Base-by-base conservation (phyloP, 2,113 vertebrate genomes). In the Syngnathus floridae region DNA sequence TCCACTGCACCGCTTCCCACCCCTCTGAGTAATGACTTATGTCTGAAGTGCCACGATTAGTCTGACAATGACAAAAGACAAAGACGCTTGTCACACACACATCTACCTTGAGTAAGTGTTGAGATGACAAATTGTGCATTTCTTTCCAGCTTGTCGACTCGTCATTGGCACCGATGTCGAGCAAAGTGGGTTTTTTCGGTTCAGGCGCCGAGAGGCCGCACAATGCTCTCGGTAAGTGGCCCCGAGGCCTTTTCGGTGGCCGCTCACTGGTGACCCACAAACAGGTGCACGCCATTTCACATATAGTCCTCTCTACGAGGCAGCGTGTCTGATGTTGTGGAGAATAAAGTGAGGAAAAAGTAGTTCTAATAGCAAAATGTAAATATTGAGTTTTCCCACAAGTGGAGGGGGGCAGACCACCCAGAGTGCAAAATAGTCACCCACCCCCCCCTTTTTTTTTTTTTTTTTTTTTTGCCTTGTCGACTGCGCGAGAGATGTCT, bases 321-420 rank as follows among this genome's bases (percentile, higher is more conserved):
- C 84, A 80, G 77, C 82, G 75, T 74, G 75, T 77, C 88, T 84
- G 74, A 88, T 89, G 89, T 88, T 90, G 88, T 84, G 81, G 87
- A 89, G 88, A 90, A 89, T 87, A 79, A 91, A 90, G 86, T 85
- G 86, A 88, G 84, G 84, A 87, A 89, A 89, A 92, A 89, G 84
- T 87, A 86, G 79, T 91, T 92, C 88, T 90, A 90, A 91, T 91
- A 91, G 87, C 90, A 91, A 92, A 90, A 92, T 91, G 91, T 92
- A 92, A 92, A 92, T 92, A 92, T 92, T 92, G 89, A 88, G 89
- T 90, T 91, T 92, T 92, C 91, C 91, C 91, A 92, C 91, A 91
- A 92, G 90, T 78, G 87, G 87, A 86, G 88, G 87, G 87, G 88
- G 88, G 86, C 76, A 88, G 90, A 92, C 90, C 90, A 92, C 91